These are phyloP conservation scores for Epirrhoe tristata DNA, from an alignment of 2,888 invertebrate genomes.

Conservation along the genomic window DNA sequence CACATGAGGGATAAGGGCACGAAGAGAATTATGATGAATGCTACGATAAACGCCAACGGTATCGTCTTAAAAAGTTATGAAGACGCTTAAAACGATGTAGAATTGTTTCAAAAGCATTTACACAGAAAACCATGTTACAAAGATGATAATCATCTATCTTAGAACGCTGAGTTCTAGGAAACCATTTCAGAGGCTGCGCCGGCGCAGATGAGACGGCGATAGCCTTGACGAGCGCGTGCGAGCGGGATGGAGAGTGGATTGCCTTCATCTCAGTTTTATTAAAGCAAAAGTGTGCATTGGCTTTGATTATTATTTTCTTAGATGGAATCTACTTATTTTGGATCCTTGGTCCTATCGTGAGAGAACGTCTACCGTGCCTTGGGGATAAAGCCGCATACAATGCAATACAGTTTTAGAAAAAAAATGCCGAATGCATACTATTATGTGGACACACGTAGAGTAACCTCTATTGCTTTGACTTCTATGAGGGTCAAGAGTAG, in stretches of 20 bases:
- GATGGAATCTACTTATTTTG: neutral
- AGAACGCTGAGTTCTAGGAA: constrained; percentile 69
- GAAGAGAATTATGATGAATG: too few relatives aligned
- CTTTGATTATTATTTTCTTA: constrained; percentile 10
- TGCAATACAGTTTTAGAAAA: too few relatives aligned
- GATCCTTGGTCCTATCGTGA: too few relatives aligned
- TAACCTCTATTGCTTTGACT: too few relatives aligned
- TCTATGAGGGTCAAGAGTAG: too few relatives aligned
- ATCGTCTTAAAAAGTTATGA: neutral
- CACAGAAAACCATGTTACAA: constrained; percentile 60
- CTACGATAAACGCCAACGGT: neutral
- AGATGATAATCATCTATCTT: constrained; percentile 58
- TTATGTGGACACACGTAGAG: too few relatives aligned
- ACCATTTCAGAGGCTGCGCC: constrained; percentile 66
- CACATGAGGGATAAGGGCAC: too few relatives aligned
- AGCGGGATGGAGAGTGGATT: constrained; percentile 66
- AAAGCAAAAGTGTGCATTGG: constrained; percentile 18
- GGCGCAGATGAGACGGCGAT: constrained; percentile 44
- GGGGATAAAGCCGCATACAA: too few relatives aligned
- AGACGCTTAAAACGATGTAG: constrained; percentile 7
- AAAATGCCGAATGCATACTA: too few relatives aligned
- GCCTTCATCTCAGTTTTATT: constrained; percentile 58
- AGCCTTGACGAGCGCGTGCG: constrained; percentile 38
- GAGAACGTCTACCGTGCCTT: too few relatives aligned
- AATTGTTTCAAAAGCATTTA: constrained; percentile 46